Conservation (phyloP, 2,888 invertebrate genomes). For the Biston betularia region DNA sequence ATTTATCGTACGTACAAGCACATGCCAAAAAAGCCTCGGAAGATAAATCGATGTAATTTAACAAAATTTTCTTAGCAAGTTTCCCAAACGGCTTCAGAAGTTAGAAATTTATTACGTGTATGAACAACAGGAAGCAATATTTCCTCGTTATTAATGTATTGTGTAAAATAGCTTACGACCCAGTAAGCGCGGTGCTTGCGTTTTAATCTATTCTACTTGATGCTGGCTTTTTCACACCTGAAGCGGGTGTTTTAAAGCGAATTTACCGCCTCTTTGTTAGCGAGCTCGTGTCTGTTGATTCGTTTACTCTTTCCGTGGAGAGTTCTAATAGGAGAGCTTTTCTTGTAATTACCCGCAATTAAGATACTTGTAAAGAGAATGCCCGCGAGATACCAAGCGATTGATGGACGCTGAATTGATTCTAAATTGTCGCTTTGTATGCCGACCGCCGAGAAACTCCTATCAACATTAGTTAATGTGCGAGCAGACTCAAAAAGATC, state of each 20-base stretch:
- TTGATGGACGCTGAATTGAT: constrained; percentile 56
- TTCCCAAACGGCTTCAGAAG: constrained; percentile 24
- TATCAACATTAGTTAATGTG: constrained; percentile 51
- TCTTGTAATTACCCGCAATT: constrained; percentile 83
- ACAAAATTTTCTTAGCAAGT: constrained; percentile 31
- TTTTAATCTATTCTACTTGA: constrained; percentile 79
- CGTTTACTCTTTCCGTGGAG: constrained; percentile 79
- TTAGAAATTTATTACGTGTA: constrained; percentile 31
- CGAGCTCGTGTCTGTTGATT: constrained; percentile 79
- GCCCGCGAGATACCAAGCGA: constrained; percentile 57
- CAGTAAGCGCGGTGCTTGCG: constrained; percentile 50
- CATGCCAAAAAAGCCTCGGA: constrained; percentile 12
- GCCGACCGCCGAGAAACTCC: constrained; percentile 40
- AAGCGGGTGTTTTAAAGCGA: constrained; percentile 75
- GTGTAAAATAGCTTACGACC: constrained; percentile 52
- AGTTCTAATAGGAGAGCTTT: constrained; percentile 78
- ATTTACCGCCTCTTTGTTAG: constrained; percentile 74
- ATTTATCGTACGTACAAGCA: constrained; percentile 9
- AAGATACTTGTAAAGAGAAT: constrained; percentile 75
- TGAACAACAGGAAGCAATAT: constrained; percentile 42
- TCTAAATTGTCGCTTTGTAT: constrained; percentile 45
- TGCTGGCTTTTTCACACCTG: constrained; percentile 79
- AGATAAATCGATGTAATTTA: constrained; percentile 34
- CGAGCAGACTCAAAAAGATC: neutral
- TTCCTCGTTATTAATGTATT: constrained; percentile 48